Evolutionary conservation across 2,888 invertebrate genomes (phyloP).

Genomic region (Ypsolopha sequella): DNA sequence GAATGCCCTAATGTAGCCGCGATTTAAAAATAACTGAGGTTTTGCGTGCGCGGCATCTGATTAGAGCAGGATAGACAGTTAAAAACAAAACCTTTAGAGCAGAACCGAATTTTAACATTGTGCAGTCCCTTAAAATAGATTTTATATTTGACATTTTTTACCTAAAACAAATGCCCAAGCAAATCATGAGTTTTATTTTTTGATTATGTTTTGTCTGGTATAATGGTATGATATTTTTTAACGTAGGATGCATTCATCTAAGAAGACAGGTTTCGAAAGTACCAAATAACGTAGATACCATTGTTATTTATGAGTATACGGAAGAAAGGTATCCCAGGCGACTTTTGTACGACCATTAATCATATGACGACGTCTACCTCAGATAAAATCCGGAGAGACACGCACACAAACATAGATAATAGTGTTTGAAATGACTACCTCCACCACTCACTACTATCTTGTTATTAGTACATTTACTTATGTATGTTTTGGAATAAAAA

Average conservation of each 20-base stretch:
- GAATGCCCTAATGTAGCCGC: no score
- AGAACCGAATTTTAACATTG: no score
- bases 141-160: no score
- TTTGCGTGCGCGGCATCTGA: no score
- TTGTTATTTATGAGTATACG: slow-evolving; percentile 44
- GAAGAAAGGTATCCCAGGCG: slow-evolving; percentile 45
- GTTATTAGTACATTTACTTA: neutral
- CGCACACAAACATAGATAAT: slow-evolving; percentile 21
- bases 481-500: neutral
- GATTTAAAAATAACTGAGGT: no score
- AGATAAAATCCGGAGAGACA: slow-evolving; percentile 45
- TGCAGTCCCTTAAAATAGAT: no score
- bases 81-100: no score
- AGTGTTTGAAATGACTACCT: slow-evolving; percentile 18
- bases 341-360: slow-evolving; percentile 53
- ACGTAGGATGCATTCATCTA: neutral
- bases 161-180: no score
- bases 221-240: no score
- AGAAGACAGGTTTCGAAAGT: slow-evolving; percentile 34
- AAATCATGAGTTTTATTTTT: no score
- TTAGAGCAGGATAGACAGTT: no score
- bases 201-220: no score
- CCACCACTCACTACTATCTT: slow-evolving; percentile 4
- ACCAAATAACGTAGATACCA: slow-evolving; percentile 31
- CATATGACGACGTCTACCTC: slow-evolving; percentile 42